Base-by-base conservation (phyloP, 2,113 vertebrate genomes). In the Macquaria ambigua region DNA sequence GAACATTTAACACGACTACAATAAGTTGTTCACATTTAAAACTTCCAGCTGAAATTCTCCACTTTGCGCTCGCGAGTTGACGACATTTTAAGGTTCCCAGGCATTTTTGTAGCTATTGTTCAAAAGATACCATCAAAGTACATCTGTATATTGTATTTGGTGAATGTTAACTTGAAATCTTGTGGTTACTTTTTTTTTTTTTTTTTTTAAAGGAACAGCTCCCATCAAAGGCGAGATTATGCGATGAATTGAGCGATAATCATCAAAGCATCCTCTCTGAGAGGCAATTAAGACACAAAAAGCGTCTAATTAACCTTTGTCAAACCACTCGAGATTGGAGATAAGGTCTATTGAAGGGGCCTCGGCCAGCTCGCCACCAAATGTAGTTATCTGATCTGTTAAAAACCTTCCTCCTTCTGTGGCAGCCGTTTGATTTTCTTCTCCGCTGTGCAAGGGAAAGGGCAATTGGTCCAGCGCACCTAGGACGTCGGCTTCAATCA, bases 301-400 rank as follows among this genome's bases (percentile, higher is more conserved):
- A 50, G 8, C 20, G 7, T 66, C 63, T 48, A 68, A 76, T 92
- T 89, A 90, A 85, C 76, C 74, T 90, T 80, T 75, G 16, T 71
- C 41, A 59, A 14, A 52, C 43, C 16, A 4, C n/a, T 72, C 67
- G 50, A 52, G 62, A 11, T 25, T 52, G 23, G 20, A 79, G 52
- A 61, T 14, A 16, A 21, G 23, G 43, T 52, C 5, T 55, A 20
- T 61, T 62, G 46, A 39, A 23, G 10, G 2, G 59, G 16, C 15
- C 46, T 28, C 53, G 1, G 41, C 28, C n/a, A 67, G 21, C 14
- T 12, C 0, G 20, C 21, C 3, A 20, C 58, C 23, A 77, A 20
- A 50, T 62, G 1, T 8, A 34, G 25, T 34, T 34, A 50, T 73
- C 50, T 14, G 14, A 78, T 79, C 43, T 20, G 37, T 77, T 37